Percentiles rank a stretch among this genome's conserved stretches.
phyloP scores from a whole-genome alignment of 2,888 invertebrate genomes.

The Conomelus anceps region DNA sequence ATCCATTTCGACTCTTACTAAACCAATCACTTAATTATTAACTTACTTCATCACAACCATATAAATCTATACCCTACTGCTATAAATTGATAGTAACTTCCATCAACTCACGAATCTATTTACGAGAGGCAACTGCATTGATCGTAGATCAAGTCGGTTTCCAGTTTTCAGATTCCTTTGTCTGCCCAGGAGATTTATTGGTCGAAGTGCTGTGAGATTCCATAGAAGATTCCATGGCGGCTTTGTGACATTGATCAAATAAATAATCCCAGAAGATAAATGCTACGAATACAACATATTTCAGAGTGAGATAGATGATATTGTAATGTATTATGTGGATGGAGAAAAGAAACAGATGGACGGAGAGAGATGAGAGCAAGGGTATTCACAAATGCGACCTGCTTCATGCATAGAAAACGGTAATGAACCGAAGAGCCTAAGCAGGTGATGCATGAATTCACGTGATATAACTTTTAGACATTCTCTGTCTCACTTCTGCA shows the following conservation, averaged over 20 bases:
- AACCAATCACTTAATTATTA: background rate
- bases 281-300: background rate
- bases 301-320: background rate
- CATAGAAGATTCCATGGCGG: background rate
- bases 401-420: background rate
- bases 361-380: background rate
- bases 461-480: background rate
- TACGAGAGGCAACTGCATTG: background rate
- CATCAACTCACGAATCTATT: background rate
- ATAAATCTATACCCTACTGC: background rate
- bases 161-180: background rate
- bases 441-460: background rate
- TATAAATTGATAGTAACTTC: background rate
- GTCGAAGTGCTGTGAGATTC: background rate
- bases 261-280: background rate
- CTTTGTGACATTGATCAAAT: background rate
- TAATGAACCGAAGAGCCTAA: background rate
- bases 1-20: background rate
- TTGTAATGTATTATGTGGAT: background rate
- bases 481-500: background rate
- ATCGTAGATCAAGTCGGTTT: background rate
- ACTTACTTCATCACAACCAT: background rate
- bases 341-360: background rate
- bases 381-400: background rate
- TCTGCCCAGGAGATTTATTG: background rate